phyloP scores from a whole-genome alignment of 2,113 vertebrate genomes.

The Scomber scombrus region DNA sequence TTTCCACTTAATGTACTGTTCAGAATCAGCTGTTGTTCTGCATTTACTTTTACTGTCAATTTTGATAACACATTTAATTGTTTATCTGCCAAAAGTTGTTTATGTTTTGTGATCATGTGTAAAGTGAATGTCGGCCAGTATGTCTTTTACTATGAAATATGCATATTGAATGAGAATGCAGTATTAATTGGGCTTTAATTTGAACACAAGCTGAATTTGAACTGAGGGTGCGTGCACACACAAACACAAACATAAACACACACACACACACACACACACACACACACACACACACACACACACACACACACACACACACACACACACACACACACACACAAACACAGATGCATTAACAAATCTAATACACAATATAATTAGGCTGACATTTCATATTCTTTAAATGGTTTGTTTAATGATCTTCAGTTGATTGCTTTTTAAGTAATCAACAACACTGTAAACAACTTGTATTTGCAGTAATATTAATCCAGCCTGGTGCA shows the following conservation, averaged over 20 bases:
- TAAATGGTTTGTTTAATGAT: constrained; percentile 36
- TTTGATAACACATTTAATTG: too few species aligned
- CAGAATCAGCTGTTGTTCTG: too few species aligned
- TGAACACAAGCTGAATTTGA: neutral
- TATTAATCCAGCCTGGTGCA: neutral
- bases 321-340: neutral
- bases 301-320: too few species aligned
- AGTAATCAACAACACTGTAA: constrained; percentile 37
- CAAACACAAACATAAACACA: too few species aligned
- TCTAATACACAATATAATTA: constrained; percentile 31
- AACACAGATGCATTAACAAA: neutral
- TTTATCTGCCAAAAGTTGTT: too few species aligned
- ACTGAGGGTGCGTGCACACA: neutral
- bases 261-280: neutral
- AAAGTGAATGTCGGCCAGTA: too few species aligned
- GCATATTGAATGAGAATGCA: neutral
- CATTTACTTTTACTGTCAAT: too few species aligned
- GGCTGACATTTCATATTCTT: constrained; percentile 33
- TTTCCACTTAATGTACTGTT: too few species aligned
- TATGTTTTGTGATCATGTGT: too few species aligned
- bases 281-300: neutral
- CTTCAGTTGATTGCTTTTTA: constrained; percentile 33
- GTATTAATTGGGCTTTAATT: constrained; percentile 15
- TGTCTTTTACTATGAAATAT: too few species aligned
- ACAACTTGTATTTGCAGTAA: neutral